These are phyloP conservation scores for Rhimphoctona megacephalus DNA, from an alignment of 2,888 invertebrate genomes.

Conservation along the genomic window DNA sequence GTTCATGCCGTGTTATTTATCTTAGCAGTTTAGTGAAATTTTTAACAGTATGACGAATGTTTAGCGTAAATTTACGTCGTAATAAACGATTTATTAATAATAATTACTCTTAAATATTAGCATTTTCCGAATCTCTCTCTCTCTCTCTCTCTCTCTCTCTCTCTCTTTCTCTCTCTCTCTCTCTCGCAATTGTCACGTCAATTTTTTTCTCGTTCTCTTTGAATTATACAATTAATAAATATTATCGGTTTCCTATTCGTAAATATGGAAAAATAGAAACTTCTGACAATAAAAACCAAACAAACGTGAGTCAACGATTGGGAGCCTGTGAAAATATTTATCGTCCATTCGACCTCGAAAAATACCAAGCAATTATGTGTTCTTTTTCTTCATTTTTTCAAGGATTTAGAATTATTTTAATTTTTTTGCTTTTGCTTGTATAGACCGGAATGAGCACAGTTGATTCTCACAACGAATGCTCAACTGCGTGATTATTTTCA, in stretches of 20 bases:
- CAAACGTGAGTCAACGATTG: constrained; percentile 80
- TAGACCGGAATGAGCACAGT: constrained; percentile 40
- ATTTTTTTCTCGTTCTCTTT: constrained; percentile 27
- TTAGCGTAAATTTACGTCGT: constrained; percentile 73
- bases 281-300: constrained; percentile 85
- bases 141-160: constrained; percentile 60
- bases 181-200: constrained; percentile 43
- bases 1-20: constrained; percentile 55
- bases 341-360: constrained; percentile 49
- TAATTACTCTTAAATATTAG: constrained; percentile 73
- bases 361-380: constrained; percentile 34
- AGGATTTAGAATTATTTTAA: neutral
- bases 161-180: constrained; percentile 48
- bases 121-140: constrained; percentile 61
- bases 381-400: neutral
- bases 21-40: constrained; percentile 65
- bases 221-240: constrained; percentile 79
- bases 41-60: constrained; percentile 75
- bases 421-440: constrained; percentile 13
- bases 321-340: constrained; percentile 55
- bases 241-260: constrained; percentile 80
- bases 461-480: constrained; percentile 57
- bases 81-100: constrained; percentile 72
- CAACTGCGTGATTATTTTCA: constrained; percentile 66
- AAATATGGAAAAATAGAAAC: constrained; percentile 85